Base-by-base conservation (phyloP, 2,113 vertebrate species). In the Cichladusa arquata region DNA sequence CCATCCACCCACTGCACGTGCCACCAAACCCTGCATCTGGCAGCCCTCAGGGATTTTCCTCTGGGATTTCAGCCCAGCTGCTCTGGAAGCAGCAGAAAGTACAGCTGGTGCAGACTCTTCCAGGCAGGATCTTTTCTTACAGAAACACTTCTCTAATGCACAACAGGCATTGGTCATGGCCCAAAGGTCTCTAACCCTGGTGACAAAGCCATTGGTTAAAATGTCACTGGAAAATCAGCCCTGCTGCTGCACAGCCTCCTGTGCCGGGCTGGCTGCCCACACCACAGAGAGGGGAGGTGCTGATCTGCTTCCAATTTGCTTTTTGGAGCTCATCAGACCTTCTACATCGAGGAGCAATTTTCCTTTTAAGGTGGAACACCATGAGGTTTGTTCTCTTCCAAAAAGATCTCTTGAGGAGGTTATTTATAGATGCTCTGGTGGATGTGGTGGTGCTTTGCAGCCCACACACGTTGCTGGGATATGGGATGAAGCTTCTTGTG, bases 301-400 rank as follows among this genome's bases (percentile, higher is more conserved):
- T 95, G 71, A 61, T 86, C 97, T 98, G 97, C 90, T 98, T 98
- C 93, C 72, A 97, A 81, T 97, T 96, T 96, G 93, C 91, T 96
- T 96, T 92, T 79, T 96, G 95, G 97, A 97, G 95, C 90, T 95
- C 71, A 6, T 19, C 9, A 4, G 36, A 58, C 33, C 10, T 90
- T 96, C 95, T 93, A 47, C 80, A 85, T 91, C 2, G 24, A 80
- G 62, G 71, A 95, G 70, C 78, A 28, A 33, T 91, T 90, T 92
- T 91, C 78, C 79, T 95, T 92, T 96, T 96, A 95, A 96, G 93
- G 94, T 96, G 91, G 94, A 96, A 57, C 87, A 82, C 86, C 85
- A 58, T 20, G 42, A 91, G 54, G 62, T 62, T 95, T 91, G 53
- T 84, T 92, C 87, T 71, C 88, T 84, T 84, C 88, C 86, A 64